Evolutionary conservation across 2,113 vertebrate species (phyloP).

Genomic region (Verasper variegatus): DNA sequence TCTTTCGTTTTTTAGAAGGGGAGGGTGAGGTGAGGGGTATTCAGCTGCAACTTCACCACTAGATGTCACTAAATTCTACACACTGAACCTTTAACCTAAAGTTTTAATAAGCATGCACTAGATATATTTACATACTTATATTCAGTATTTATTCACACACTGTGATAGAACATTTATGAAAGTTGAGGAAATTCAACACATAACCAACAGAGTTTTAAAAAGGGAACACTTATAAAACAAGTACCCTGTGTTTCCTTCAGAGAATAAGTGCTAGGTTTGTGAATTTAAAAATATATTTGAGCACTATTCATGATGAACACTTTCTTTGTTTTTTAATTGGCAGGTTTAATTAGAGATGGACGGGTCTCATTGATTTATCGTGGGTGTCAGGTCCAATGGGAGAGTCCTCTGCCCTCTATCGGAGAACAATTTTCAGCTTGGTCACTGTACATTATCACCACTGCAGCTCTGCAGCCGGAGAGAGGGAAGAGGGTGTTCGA

Average conservation of each 20-base stretch:
- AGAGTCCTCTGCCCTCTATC: constrained; percentile 21
- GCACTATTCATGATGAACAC: constrained; percentile 14
- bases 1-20: no score
- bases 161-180: background rate
- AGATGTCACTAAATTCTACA: no score
- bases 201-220: background rate
- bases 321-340: constrained; percentile 42
- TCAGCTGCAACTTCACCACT: no score
- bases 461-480: constrained; percentile 13
- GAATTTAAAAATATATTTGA: constrained; percentile 9
- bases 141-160: no score
- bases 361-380: constrained; percentile 53
- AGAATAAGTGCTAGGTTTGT: background rate
- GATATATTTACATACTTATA: no score
- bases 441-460: constrained; percentile 26
- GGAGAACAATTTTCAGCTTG: constrained; percentile 27
- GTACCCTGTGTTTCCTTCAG: background rate
- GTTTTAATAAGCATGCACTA: no score
- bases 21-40: no score
- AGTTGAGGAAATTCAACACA: background rate
- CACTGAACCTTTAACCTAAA: no score
- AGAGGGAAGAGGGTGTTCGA: constrained; percentile 27
- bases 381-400: constrained; percentile 30
- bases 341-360: constrained; percentile 31
- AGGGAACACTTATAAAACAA: no score